These are phyloP conservation scores for Azemiops feae DNA, from an alignment of 2,113 vertebrate genomes.

Conservation along the genomic window DNA sequence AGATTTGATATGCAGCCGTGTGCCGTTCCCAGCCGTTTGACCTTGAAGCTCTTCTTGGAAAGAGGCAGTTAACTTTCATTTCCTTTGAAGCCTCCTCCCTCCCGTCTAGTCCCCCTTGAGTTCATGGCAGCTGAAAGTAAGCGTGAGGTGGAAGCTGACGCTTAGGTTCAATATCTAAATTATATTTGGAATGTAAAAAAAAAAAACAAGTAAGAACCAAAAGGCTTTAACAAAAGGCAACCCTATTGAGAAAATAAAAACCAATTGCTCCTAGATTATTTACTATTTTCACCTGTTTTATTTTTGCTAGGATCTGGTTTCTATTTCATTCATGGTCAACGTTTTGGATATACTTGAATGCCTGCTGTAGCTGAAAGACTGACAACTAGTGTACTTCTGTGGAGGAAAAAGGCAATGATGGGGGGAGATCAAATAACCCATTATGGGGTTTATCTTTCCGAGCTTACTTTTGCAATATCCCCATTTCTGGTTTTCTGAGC, in stretches of 20 bases:
- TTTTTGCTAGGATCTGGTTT: neutral
- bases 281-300: neutral
- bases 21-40: neutral
- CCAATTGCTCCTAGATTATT: neutral
- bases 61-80: neutral
- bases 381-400: neutral
- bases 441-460: neutral
- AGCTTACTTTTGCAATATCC: neutral
- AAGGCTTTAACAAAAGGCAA: neutral
- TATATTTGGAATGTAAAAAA: neutral
- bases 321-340: constrained; percentile 4
- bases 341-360: neutral
- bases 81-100: neutral
- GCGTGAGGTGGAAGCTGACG: neutral
- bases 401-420: neutral
- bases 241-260: neutral
- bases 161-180: neutral
- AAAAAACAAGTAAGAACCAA: neutral
- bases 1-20: neutral
- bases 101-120: neutral
- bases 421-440: neutral
- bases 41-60: neutral
- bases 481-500: neutral
- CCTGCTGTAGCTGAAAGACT: neutral
- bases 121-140: neutral